A percentile compares a stretch with the other conserved stretches of the same genome.
Evolutionary conservation across 2,113 vertebrate genomes (phyloP).

Genomic region (Stigmatopora nigra): DNA sequence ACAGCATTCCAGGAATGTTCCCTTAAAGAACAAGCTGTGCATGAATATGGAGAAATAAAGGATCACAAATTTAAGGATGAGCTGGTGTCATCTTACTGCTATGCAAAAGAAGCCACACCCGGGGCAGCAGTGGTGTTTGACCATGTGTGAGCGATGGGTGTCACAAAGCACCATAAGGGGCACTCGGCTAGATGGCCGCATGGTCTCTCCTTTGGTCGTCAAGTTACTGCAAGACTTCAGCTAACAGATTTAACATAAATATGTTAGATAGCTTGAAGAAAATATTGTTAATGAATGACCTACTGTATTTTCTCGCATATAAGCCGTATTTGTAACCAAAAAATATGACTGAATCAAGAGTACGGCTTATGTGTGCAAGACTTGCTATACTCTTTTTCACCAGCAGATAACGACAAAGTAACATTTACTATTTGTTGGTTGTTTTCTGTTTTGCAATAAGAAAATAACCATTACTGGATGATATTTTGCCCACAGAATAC

Average conservation of each 20-base stretch:
- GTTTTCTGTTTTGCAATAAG: too few relatives aligned
- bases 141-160: conserved; percentile 84
- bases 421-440: too few relatives aligned
- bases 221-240: conserved; percentile 75
- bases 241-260: conserved; percentile 47
- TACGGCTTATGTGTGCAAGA: too few relatives aligned
- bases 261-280: background rate
- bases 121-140: conserved; percentile 89
- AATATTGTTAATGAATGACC: background rate
- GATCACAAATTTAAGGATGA: background rate
- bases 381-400: too few relatives aligned
- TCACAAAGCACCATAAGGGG: conserved; percentile 88
- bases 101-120: conserved; percentile 91
- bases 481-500: too few relatives aligned
- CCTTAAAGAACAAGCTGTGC: conserved; percentile 57
- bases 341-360: too few relatives aligned
- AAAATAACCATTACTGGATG: too few relatives aligned
- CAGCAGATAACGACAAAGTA: too few relatives aligned
- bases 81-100: conserved; percentile 61
- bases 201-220: conserved; percentile 85
- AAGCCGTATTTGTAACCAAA: too few relatives aligned
- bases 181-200: conserved; percentile 84
- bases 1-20: conserved; percentile 87
- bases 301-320: too few relatives aligned
- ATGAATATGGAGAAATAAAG: background rate